A percentile compares a stretch with the other conserved stretches of the same genome.
Conservation (phyloP, 2,113 vertebrate genomes). For the Pionites leucogaster region DNA sequence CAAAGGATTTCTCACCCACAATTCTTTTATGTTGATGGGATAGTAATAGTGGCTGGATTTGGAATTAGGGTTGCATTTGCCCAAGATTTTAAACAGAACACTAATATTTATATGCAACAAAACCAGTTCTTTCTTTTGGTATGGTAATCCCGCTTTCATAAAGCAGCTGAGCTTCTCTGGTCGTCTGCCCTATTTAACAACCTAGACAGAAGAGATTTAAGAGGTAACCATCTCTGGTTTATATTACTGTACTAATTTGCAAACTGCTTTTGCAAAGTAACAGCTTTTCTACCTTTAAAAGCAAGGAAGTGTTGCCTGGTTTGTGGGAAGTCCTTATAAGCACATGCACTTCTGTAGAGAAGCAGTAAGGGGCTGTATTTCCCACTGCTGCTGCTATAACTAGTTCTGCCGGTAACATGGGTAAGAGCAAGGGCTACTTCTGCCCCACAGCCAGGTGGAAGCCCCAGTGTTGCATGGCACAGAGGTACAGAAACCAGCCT, state of each 20-base stretch:
- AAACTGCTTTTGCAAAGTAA: background rate
- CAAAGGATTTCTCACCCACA: background rate
- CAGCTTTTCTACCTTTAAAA: background rate
- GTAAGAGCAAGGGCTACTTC: background rate
- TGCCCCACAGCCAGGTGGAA: background rate
- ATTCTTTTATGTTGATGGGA: constrained; percentile 15
- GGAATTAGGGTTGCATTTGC: constrained; percentile 43
- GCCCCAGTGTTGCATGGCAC: fast-evolving
- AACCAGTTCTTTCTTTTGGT: background rate
- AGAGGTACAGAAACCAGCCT: background rate
- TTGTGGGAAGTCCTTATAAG: background rate
- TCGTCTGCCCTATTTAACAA: constrained; percentile 19
- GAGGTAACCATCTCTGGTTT: constrained; percentile 8
- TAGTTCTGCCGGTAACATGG: fast-evolving
- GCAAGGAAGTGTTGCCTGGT: background rate
- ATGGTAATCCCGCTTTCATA: background rate
- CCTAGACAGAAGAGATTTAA: constrained; percentile 10
- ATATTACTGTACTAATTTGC: constrained; percentile 3
- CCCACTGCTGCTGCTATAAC: background rate
- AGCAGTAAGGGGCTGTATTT: background rate
- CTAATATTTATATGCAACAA: constrained; percentile 24
- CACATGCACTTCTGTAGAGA: background rate
- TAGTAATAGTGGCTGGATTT: constrained; percentile 29
- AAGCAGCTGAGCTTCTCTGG: background rate
- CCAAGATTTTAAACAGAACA: constrained; percentile 29